These are phyloP conservation scores for Sarcophaga rosellei DNA, from an alignment of 2,888 invertebrate genomes.

Conservation along the genomic window DNA sequence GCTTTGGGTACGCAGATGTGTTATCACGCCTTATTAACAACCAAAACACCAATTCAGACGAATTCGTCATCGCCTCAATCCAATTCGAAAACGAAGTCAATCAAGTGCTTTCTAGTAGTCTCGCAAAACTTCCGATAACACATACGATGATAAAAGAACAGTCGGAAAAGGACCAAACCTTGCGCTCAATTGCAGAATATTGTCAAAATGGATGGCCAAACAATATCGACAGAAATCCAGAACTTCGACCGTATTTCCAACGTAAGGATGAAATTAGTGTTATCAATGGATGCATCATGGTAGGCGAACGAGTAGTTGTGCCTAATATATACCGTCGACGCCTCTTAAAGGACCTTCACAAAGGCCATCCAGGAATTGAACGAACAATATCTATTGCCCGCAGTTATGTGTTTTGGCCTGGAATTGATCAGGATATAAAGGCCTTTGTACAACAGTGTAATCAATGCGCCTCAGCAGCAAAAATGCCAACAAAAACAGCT, in stretches of 20 bases:
- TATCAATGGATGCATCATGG: background rate
- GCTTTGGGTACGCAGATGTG: constrained; percentile 52
- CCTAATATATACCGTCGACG: background rate
- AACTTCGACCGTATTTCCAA: constrained; percentile 64
- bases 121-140: background rate
- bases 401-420: constrained; percentile 68
- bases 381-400: background rate
- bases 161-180: background rate
- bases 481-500: too few species aligned
- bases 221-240: background rate
- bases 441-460: constrained; percentile 70
- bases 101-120: background rate
- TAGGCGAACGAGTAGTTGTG: background rate
- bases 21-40: constrained; percentile 15
- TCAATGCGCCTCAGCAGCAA: constrained; percentile 70
- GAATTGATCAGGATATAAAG: too few species aligned
- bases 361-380: background rate
- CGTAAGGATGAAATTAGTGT: constrained; percentile 38
- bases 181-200: background rate
- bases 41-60: constrained; percentile 3
- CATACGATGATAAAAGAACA: background rate
- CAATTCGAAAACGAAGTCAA: constrained; percentile 15
- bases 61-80: constrained; percentile 2
- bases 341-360: background rate
- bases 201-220: background rate